Evolutionary conservation across 1,140 invertebrate species (phyloP).

Genomic region (Halesus radiatus): DNA sequence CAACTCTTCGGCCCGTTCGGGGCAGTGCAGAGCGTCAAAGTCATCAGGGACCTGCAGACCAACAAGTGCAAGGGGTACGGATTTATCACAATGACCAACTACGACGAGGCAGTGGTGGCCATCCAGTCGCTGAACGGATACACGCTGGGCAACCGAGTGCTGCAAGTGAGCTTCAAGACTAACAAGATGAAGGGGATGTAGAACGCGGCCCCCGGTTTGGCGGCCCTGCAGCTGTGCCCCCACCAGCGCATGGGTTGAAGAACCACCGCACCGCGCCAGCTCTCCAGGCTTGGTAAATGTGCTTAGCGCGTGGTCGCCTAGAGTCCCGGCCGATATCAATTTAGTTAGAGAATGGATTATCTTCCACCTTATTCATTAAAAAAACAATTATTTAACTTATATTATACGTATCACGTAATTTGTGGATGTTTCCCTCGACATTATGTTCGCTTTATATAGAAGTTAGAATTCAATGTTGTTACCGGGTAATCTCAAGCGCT

Average conservation of each 20-base stretch:
- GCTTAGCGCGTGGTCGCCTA: neutral
- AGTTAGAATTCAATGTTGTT: constrained; percentile 57
- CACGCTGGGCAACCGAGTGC: constrained; percentile 95
- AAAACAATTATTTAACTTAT: constrained; percentile 40
- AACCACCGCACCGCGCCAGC: constrained; percentile 62
- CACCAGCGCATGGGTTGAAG: constrained; percentile 31
- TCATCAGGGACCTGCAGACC: constrained; percentile 96
- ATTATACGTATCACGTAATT: constrained; percentile 39
- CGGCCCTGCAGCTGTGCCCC: constrained; percentile 59
- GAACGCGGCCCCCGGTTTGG: constrained; percentile 62
- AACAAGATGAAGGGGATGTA: constrained; percentile 93
- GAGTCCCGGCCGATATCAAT: constrained; percentile 48
- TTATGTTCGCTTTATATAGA: constrained; percentile 56
- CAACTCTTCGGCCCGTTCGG: constrained; percentile 99
- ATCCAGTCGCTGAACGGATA: constrained; percentile 98
- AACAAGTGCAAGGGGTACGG: constrained; percentile 99
- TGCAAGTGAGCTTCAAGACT: constrained; percentile 99
- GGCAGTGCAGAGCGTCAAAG: constrained; percentile 98
- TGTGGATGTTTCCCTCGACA: constrained; percentile 43
- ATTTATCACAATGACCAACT: constrained; percentile 99
- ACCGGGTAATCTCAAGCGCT: constrained; percentile 49
- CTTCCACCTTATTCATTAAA: constrained; percentile 41
- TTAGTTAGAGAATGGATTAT: constrained; percentile 47
- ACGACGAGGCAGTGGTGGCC: constrained; percentile 97
- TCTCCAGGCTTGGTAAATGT: constrained; percentile 5